phyloP scores from a whole-genome alignment of 2,113 vertebrate genomes.

The Lagopus muta region DNA sequence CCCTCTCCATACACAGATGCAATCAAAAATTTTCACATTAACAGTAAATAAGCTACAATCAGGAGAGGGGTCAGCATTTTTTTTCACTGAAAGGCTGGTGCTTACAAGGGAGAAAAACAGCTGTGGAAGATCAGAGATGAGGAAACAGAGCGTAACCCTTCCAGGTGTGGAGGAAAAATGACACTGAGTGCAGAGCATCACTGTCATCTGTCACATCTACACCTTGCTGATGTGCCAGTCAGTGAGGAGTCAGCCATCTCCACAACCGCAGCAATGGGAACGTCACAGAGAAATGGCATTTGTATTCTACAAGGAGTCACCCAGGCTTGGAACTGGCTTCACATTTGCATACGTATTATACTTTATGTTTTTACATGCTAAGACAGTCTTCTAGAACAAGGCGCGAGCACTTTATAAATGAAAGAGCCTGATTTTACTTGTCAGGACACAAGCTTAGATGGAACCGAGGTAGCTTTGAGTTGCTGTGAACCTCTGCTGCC shows the following conservation, averaged over 20 bases:
- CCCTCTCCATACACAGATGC: not conserved
- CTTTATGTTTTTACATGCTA: not conserved
- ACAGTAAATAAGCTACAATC: not conserved
- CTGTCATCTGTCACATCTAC: not conserved
- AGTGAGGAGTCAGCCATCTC: not conserved
- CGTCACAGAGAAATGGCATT: not conserved
- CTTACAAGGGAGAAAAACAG: not conserved
- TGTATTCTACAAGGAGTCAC: not conserved
- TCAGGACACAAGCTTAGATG: not conserved
- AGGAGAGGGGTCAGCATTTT: not conserved
- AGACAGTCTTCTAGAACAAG: not conserved
- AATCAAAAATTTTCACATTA: not conserved
- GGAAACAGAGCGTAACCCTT: not conserved
- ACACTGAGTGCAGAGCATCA: rapidly evolving
- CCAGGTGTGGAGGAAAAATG: not conserved
- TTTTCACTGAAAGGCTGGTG: not conserved
- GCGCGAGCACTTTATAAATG: not conserved
- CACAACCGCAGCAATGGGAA: not conserved
- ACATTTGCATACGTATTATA: not conserved
- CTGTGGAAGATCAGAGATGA: not conserved
- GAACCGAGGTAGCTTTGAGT: not conserved
- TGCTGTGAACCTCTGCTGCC: not conserved
- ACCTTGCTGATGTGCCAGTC: not conserved
- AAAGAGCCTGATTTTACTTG: slow-evolving; percentile 33
- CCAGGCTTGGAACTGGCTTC: not conserved